phyloP scores from a whole-genome alignment of 2,113 vertebrate species.

The Cryptotis parvus region DNA sequence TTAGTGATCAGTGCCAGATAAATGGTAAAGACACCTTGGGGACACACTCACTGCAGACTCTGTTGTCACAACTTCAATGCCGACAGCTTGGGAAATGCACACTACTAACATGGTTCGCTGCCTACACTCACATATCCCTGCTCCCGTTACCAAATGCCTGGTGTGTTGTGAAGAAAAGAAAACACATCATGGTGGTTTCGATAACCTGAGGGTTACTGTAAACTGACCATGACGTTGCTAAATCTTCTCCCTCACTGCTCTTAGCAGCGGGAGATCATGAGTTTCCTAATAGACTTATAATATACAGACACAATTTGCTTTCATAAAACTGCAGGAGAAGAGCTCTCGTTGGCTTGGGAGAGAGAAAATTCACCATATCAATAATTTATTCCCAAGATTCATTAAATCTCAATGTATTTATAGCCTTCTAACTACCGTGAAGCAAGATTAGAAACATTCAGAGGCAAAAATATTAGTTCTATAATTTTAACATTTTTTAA shows the following conservation, averaged over 20 bases:
- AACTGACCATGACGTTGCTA: conserved; percentile 74
- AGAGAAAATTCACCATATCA: conserved; percentile 70
- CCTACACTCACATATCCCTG: conserved; percentile 22
- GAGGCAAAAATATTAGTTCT: background rate
- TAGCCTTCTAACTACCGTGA: conserved; percentile 31
- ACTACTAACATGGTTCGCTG: background rate
- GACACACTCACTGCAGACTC: background rate
- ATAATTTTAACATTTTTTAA: conserved; percentile 34
- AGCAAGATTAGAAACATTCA: conserved; percentile 30
- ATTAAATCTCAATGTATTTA: conserved; percentile 70
- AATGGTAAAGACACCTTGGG: background rate
- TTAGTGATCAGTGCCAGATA: background rate
- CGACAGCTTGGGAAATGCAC: background rate
- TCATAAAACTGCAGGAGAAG: conserved; percentile 77
- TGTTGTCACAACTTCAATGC: background rate
- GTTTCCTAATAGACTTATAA: conserved; percentile 77
- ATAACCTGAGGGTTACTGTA: conserved; percentile 65
- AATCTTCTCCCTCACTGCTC: conserved; percentile 63
- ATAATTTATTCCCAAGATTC: conserved; percentile 75
- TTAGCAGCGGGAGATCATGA: conserved; percentile 71
- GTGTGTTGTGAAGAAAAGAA: conserved; percentile 46
- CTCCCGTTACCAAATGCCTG: background rate
- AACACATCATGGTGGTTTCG: background rate
- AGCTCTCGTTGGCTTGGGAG: conserved; percentile 55
- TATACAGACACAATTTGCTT: conserved; percentile 63